Evolutionary conservation across 2,113 vertebrate genomes (phyloP).

Genomic region (Neopipo cinnamomea): DNA sequence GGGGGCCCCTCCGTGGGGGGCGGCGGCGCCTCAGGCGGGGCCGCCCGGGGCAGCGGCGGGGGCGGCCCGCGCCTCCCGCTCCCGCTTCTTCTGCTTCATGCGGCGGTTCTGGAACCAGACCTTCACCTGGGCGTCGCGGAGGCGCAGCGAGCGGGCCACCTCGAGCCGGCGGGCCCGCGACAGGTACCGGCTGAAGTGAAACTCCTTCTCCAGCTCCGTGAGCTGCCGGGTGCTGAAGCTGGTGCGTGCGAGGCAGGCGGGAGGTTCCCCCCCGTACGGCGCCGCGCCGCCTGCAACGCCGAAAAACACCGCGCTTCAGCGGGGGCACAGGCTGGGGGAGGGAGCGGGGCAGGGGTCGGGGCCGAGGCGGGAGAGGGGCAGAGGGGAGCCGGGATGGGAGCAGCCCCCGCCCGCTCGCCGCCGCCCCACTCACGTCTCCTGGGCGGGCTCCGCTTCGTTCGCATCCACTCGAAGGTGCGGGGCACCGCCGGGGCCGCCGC

Average conservation of each 20-base stretch:
- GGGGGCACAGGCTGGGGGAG: neutral
- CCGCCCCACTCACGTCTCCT: conserved; percentile 71
- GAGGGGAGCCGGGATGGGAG: neutral
- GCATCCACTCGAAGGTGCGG: conserved; percentile 78
- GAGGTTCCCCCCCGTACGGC: conserved; percentile 51
- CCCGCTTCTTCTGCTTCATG: conserved; percentile 90
- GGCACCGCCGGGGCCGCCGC: conserved; percentile 11
- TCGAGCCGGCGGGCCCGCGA: conserved; percentile 73
- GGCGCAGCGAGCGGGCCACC: conserved; percentile 73
- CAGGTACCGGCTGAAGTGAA: conserved; percentile 80
- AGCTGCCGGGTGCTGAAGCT: conserved; percentile 80
- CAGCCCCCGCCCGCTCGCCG: neutral
- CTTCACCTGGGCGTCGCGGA: conserved; percentile 91
- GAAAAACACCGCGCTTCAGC: conserved; percentile 6
- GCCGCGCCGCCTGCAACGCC: conserved; percentile 64
- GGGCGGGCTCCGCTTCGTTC: conserved; percentile 73
- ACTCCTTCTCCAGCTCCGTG: conserved; percentile 81
- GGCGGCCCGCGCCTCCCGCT: conserved; percentile 72
- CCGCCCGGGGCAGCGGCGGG: neutral
- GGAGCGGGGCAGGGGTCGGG: neutral
- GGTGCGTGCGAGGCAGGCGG: conserved; percentile 67
- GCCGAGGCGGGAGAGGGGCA: neutral
- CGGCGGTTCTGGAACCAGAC: conserved; percentile 99
- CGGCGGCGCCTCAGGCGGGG: neutral
- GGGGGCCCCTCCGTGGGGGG: neutral